Evolutionary conservation across 2,797 vertebrate genomes (phyloP).

Genomic region (Sylvilagus floridanus): DNA sequence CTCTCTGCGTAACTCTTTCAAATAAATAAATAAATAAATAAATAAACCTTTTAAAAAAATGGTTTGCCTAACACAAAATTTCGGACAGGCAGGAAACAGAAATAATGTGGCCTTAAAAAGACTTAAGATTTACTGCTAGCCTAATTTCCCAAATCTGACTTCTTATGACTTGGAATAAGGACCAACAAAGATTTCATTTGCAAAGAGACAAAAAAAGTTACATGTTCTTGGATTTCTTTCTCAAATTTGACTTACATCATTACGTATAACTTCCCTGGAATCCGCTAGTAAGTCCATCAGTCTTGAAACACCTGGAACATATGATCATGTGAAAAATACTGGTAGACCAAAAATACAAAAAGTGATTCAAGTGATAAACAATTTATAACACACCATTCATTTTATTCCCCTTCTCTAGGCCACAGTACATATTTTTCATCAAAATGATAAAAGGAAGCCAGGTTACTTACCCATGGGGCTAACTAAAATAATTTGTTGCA

Average conservation of each 20-base stretch:
- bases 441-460: background rate
- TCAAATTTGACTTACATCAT: constrained; percentile 92
- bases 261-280: constrained; percentile 98
- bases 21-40: no score
- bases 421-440: background rate
- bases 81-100: background rate
- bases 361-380: constrained; percentile 25
- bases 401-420: background rate
- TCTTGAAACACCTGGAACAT: constrained; percentile 94
- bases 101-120: constrained; percentile 25
- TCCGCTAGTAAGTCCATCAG: constrained; percentile 98
- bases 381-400: background rate
- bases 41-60: no score
- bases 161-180: background rate
- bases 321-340: background rate
- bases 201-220: background rate
- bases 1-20: no score
- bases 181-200: constrained; percentile 36
- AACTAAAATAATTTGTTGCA: constrained; percentile 97
- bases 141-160: constrained; percentile 25
- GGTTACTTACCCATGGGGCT: constrained; percentile 97
- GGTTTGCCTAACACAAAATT: constrained; percentile 37
- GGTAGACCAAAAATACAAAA: background rate
- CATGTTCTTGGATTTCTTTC: background rate
- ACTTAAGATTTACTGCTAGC: background rate